Base-by-base conservation (phyloP, 2,797 vertebrate species). In the Adrianichthys oophorus region DNA sequence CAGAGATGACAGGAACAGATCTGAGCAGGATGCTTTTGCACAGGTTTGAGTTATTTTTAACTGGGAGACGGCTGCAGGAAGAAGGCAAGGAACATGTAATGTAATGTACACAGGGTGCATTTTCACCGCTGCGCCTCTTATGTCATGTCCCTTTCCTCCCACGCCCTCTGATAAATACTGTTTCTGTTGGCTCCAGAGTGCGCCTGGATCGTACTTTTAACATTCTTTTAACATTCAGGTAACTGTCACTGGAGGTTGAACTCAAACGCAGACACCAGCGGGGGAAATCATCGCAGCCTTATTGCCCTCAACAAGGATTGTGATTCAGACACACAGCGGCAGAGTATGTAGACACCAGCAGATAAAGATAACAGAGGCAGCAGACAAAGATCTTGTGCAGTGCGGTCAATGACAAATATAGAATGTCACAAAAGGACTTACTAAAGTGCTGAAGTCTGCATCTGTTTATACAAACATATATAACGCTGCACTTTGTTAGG, bases 1-100 rank as follows among this genome's bases (percentile, higher is more conserved):
- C 62, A 32, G 69, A 72, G 57, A 82, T 78, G 68, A 74, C 66
- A 68, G 15, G 66, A 72, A 24, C 41, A 72, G 52, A 75, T 57
- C 56, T 74, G 52, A 48, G 58, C 54, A 56, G 61, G 59, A 72
- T 32, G 47, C 44, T 62, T 29, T 29, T 72, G 65, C 52, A 26
- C 54, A 50, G 63, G 40, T 65, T 60, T 46, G 26, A 65, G 19
- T 54, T 53, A 5, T 52, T 62, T 71, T 70, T 71, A 68, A 63
- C 79, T 70, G 60, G 66, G 59, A 70, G 56, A 68, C 46, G n/a
- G 5, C 47, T 26, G 16, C 53, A 41, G 46, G 26, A 52, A 62
- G 26, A 65, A 46, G 56, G 29, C 55, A 49, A 4, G 52, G 52
- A 71, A 47, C 48, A 52, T 24, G 14, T 18, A 49, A 26, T 60